Evolutionary conservation across 2,113 vertebrate species (phyloP).

Genomic region (Myocastor coypus): DNA sequence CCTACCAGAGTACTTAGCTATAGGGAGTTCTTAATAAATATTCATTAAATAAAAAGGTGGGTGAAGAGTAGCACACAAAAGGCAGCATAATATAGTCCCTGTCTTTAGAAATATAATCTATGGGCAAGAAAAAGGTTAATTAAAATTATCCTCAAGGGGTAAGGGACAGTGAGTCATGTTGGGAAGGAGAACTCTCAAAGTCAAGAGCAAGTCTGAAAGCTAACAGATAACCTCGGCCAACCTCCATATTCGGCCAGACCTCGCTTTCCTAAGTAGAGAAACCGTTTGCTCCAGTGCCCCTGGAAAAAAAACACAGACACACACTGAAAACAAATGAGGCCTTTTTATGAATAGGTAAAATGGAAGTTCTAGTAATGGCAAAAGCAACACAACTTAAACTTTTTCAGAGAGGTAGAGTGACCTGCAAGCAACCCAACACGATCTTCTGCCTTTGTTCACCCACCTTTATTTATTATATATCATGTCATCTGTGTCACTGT

Average conservation of each 20-base stretch:
- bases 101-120: not conserved
- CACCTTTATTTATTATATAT: not conserved
- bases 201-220: not conserved
- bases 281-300: not conserved
- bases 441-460: not conserved
- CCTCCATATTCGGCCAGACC: not conserved
- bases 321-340: not conserved
- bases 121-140: not conserved
- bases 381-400: not conserved
- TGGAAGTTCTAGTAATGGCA: not conserved
- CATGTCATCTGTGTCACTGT: not conserved
- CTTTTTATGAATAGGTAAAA: not conserved
- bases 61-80: not conserved
- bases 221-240: not conserved
- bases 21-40: not conserved
- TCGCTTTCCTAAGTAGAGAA: not conserved
- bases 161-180: not conserved
- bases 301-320: not conserved
- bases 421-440: not conserved
- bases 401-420: conserved; percentile 2
- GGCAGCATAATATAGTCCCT: not conserved
- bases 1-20: not conserved
- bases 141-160: not conserved
- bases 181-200: not conserved
- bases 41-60: not conserved